Conservation (phyloP, 2,113 vertebrate genomes). For the Naja naja region DNA sequence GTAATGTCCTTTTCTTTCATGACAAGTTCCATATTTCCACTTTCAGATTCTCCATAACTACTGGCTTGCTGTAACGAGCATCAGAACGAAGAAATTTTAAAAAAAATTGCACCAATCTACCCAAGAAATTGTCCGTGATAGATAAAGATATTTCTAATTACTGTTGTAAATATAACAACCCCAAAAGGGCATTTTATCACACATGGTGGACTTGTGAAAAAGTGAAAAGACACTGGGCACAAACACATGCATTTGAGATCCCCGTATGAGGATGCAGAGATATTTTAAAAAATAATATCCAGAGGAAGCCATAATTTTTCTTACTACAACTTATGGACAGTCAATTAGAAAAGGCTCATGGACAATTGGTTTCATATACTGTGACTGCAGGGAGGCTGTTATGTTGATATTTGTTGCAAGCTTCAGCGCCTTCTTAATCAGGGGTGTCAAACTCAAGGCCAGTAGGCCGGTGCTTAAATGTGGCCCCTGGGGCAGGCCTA, state of each 20-base stretch:
- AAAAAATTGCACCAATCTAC: background rate
- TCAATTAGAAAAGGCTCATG: no score
- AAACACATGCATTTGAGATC: background rate
- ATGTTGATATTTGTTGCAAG: no score
- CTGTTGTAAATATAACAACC: background rate
- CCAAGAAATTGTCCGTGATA: background rate
- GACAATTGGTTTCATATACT: no score
- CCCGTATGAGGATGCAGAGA: no score
- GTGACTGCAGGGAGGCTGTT: no score
- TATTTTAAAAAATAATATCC: no score
- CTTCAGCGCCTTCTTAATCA: no score
- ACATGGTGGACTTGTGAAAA: background rate
- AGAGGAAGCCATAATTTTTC: no score
- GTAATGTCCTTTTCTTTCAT: constrained; percentile 75
- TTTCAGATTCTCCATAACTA: constrained; percentile 75
- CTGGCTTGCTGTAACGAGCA: constrained; percentile 71
- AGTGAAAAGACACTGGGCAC: background rate
- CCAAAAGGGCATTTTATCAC: background rate
- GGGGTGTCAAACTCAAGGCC: no score
- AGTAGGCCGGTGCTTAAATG: no score
- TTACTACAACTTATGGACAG: no score
- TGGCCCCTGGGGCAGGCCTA: no score
- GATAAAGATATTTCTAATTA: background rate
- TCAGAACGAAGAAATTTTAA: background rate
- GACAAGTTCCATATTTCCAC: constrained; percentile 86